Conservation (phyloP, 2,797 vertebrate genomes). For the Psittacula echo region DNA sequence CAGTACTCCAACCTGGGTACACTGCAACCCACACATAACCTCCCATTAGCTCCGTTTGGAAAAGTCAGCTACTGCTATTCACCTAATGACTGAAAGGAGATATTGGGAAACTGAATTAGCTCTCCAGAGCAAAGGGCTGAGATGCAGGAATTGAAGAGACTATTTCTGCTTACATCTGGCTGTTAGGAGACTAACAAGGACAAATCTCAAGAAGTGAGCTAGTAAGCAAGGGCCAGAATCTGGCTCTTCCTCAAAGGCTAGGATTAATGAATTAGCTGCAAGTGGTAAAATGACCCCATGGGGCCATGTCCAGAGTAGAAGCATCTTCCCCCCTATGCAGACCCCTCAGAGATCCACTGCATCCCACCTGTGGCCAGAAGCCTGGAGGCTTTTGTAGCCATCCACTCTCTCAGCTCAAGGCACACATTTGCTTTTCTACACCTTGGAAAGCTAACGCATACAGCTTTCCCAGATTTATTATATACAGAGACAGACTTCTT, state of each 20-base stretch:
- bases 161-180: neutral
- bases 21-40: neutral
- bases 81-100: neutral
- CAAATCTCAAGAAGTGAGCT: neutral
- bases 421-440: neutral
- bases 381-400: neutral
- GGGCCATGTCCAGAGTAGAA: neutral
- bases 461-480: neutral
- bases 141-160: neutral
- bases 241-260: neutral
- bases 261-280: neutral
- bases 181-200: neutral
- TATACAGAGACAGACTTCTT: neutral
- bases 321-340: neutral
- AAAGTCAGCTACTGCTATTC: neutral
- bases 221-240: neutral
- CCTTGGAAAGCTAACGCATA: neutral
- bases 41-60: neutral
- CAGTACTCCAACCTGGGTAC: neutral
- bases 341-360: neutral
- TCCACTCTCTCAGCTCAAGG: neutral
- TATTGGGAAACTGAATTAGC: neutral
- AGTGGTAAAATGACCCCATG: neutral
- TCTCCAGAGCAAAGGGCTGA: neutral
- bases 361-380: neutral